These are phyloP conservation scores for Asteroscopus sphinx DNA, from an alignment of 2,888 invertebrate genomes.

Conservation along the genomic window DNA sequence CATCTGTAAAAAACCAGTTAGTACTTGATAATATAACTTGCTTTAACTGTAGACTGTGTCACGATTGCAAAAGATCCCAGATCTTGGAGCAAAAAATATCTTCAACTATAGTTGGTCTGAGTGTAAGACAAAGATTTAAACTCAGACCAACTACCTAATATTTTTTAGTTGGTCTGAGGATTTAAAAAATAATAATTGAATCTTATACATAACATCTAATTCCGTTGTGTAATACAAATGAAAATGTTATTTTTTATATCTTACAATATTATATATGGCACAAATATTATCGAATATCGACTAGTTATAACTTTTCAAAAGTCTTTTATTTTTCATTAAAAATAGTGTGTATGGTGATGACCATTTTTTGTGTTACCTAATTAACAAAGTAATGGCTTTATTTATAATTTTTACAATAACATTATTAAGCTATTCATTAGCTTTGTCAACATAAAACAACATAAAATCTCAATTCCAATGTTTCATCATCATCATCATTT, in stretches of 20 bases:
- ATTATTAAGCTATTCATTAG: not conserved
- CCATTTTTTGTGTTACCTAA: constrained; percentile 42
- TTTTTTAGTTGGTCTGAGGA: too few species aligned
- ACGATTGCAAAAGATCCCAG: not conserved
- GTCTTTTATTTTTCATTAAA: constrained; percentile 56
- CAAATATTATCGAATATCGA: constrained; percentile 46
- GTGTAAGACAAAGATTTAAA: not conserved
- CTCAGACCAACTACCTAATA: too few species aligned
- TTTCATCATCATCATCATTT: too few species aligned
- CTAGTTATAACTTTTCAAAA: constrained; percentile 50
- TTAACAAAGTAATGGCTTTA: constrained; percentile 6
- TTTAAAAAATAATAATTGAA: not conserved
- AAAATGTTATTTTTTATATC: constrained; percentile 4
- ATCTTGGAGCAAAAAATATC: not conserved
- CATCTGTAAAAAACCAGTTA: not conserved
- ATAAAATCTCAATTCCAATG: not conserved
- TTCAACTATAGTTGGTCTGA: too few species aligned
- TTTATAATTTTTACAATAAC: too few species aligned
- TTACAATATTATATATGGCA: constrained; percentile 55
- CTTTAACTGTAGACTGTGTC: constrained; percentile 1
- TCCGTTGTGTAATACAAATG: not conserved
- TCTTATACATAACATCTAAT: not conserved
- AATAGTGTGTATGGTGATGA: constrained; percentile 29
- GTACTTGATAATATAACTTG: not conserved
- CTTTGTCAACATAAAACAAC: not conserved